Conservation (phyloP, 37 sponge, comb jelly and placozoan genomes). For the Bolinopsis microptera region DNA sequence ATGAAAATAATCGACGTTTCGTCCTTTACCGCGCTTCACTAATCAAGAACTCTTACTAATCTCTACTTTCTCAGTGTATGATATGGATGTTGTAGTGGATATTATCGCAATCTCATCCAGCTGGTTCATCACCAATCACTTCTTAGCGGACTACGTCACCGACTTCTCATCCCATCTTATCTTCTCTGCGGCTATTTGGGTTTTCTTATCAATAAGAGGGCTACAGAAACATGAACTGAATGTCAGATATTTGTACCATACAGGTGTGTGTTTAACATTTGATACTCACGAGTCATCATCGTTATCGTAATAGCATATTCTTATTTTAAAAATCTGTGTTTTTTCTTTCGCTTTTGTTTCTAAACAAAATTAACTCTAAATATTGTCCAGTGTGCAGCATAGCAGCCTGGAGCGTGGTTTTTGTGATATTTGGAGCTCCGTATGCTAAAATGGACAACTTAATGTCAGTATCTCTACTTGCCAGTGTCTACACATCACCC, state of each 20-base stretch:
- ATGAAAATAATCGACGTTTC: too few species aligned
- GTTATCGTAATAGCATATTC: too few species aligned
- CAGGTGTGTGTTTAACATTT: too few species aligned
- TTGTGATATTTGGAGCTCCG: slow-evolving; percentile 9
- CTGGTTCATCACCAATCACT: neutral
- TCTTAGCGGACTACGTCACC: neutral
- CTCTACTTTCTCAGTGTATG: too few species aligned
- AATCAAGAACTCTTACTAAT: too few species aligned
- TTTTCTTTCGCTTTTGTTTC: too few species aligned
- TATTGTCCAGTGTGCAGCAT: neutral
- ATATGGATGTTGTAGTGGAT: neutral
- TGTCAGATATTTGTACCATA: neutral
- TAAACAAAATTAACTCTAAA: too few species aligned
- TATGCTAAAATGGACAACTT: neutral
- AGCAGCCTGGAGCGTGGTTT: neutral
- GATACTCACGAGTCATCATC: too few species aligned
- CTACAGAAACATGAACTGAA: neutral
- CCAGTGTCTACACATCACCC: neutral
- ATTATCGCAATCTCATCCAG: neutral
- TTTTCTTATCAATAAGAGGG: neutral
- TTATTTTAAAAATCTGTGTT: too few species aligned
- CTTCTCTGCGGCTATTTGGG: neutral
- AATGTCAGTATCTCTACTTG: neutral
- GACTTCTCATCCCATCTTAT: neutral
- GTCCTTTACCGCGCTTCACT: too few species aligned